A percentile compares a stretch with the other conserved stretches of the same genome.
Conservation (phyloP, 2,888 invertebrate genomes). For the Noctua janthina region DNA sequence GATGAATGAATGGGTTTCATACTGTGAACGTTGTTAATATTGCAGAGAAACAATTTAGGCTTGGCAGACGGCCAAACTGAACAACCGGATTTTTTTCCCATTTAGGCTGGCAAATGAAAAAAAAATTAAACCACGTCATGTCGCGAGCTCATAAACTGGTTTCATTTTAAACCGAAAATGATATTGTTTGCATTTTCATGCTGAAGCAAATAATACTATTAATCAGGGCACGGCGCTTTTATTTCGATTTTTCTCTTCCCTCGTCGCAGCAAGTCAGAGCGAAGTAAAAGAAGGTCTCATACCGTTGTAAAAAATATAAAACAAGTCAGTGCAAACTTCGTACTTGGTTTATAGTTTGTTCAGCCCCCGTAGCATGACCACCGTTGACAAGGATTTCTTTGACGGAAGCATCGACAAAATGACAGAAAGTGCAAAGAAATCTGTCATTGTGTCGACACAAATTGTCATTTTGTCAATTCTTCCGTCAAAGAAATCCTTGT, state of each 20-base stretch:
- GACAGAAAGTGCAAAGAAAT: no score
- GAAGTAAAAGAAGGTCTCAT: not conserved
- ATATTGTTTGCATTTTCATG: slow-evolving; percentile 4
- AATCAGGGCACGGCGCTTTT: not conserved
- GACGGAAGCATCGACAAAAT: no score
- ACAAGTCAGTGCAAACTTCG: not conserved
- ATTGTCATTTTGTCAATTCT: no score
- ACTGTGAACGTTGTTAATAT: slow-evolving; percentile 18
- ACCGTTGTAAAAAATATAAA: not conserved
- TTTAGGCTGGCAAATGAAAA: slow-evolving; percentile 40
- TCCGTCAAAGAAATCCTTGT: no score
- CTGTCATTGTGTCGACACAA: no score
- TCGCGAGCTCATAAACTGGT: slow-evolving; percentile 17
- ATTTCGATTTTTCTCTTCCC: not conserved
- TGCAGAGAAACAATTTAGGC: slow-evolving; percentile 16
- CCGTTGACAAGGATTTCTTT: no score
- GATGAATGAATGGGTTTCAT: slow-evolving; percentile 13
- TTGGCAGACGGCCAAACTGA: slow-evolving; percentile 41
- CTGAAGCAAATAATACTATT: not conserved
- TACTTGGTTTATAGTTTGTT: not conserved
- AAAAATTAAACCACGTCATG: slow-evolving; percentile 16
- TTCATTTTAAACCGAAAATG: slow-evolving; percentile 28
- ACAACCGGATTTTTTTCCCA: slow-evolving; percentile 22
- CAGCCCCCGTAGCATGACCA: not conserved
- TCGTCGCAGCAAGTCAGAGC: no score